Conservation (phyloP, 2,797 vertebrate genomes). For the Zonotrichia albicollis region DNA sequence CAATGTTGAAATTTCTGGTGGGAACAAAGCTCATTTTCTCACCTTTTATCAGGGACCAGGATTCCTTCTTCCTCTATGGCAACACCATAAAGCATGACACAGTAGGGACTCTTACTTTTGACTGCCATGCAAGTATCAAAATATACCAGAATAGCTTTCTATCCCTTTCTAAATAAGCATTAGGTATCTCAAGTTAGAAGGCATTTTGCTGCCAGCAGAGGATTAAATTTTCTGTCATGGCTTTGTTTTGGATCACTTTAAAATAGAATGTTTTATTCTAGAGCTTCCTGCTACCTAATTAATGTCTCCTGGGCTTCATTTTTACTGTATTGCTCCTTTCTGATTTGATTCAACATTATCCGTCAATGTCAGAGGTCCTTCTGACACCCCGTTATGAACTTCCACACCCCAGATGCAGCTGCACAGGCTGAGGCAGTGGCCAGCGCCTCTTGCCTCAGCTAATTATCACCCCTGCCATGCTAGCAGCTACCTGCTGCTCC, state of each 20-base stretch:
- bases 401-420: no score
- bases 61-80: not conserved
- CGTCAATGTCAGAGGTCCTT: not conserved
- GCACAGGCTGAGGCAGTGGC: not conserved
- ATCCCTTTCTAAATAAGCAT: not conserved
- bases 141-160: not conserved
- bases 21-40: not conserved
- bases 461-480: rapidly evolving
- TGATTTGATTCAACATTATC: not conserved
- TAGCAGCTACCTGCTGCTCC: not conserved
- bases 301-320: not conserved
- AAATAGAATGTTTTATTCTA: not conserved
- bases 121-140: not conserved
- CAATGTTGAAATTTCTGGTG: not conserved
- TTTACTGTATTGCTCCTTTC: not conserved
- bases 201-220: not conserved
- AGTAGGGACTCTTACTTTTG: not conserved
- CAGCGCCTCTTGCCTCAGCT: not conserved
- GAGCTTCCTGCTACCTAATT: not conserved
- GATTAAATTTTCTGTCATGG: not conserved
- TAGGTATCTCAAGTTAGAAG: not conserved
- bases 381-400: rapidly evolving
- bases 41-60: not conserved
- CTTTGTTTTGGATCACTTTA: not conserved
- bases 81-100: not conserved